Base-by-base conservation (phyloP, 2,888 invertebrate species). In the Drosophila mayaguana region DNA sequence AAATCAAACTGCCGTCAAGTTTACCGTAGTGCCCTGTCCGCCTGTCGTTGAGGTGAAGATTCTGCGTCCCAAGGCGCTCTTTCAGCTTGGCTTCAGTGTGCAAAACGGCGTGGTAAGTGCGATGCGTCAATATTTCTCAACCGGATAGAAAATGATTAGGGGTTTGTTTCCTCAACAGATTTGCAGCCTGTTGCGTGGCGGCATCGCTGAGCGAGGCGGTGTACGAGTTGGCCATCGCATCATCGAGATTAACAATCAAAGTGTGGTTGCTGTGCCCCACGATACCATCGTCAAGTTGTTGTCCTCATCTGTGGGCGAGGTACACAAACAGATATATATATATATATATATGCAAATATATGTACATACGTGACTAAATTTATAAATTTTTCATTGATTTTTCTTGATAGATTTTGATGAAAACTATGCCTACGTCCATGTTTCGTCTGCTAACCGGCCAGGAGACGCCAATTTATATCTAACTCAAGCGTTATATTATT, bases 341-440 rank as follows among this genome's bases (percentile, higher is more conserved):
- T 28, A 2, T 28, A 16, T 18, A 11, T 11, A 40, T 2, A 36
- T 14, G 14, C 14, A 14, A 3, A 34, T 12, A 14, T 7, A 38
- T 38, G 16, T 38, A 38, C 7, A 38, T 6, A n/a, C 25, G 2
- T n/a, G 38, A 28, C 12, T 36, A 20, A 32, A 20, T 14, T 20
- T 25, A 25, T 3, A 7, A n/a, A 7, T n/a, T 20, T 38, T 12
- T 45, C 25, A 22, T 62, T 48, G 43, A 66, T 71, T 73, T 94
- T 95, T 72, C 68, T 94, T 95, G 38, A 38, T 95, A 99, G 98
- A 99, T 99, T 91, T 95, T 99, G 91, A 99, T 99, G 99, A 99
- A 99, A 94, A 99, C 99, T 63, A 99, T 99, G 99, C 99, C 99
- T 88, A 99, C 99, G 85, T 99, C 99, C 80, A 99, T 99, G 98